Evolutionary conservation across 2,113 vertebrate species (phyloP), one percentile per base, ranked within the genome.

Genomic region (Alexandromys fortis): DNA sequence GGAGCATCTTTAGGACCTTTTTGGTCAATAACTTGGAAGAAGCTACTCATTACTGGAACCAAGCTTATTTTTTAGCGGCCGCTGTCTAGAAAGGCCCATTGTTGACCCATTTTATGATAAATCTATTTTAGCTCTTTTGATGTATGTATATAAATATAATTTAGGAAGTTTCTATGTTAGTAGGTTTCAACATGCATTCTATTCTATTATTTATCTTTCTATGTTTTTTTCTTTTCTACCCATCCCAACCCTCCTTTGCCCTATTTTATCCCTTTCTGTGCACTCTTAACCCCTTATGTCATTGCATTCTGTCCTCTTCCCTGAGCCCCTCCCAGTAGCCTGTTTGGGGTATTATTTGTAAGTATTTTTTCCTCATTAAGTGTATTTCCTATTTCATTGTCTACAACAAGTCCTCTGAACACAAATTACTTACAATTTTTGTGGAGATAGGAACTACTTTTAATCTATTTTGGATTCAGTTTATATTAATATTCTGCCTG

Each of bases 341-440:
- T n/a, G 11, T 89, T 85, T 38, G 6, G 75, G 75, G 70, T 45
- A 72, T 81, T n/a, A 79, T 90, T 95, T 94, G 9, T 86, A 94
- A 87, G 28, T 94, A 72, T 5, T 88, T 86, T 86, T 88, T 22
- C 26, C 7, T 63, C 28, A 65, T 79, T 87, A 38, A 52, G 4
- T 85, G 10, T 16, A 14, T 47, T 93, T 81, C 0, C 61, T 26
- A 68, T 72, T 87, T 93, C 14, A 92, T 19, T 58, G 5, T 87
- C 30, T 86, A 45, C 7, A 13, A 42, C 16, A 21, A 87, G 2
- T 82, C 55, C 63, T 91, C 70, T 91, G 38, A 87, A 89, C 1
- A 58, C 3, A 87, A 67, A 3, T 67, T 10, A 26, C 89, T 86
- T 38, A 75, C 11, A 7, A 38, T 78, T 90, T 89, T 91, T 28